Base-by-base conservation (phyloP, 2,888 invertebrate species). In the Eilema depressum region DNA sequence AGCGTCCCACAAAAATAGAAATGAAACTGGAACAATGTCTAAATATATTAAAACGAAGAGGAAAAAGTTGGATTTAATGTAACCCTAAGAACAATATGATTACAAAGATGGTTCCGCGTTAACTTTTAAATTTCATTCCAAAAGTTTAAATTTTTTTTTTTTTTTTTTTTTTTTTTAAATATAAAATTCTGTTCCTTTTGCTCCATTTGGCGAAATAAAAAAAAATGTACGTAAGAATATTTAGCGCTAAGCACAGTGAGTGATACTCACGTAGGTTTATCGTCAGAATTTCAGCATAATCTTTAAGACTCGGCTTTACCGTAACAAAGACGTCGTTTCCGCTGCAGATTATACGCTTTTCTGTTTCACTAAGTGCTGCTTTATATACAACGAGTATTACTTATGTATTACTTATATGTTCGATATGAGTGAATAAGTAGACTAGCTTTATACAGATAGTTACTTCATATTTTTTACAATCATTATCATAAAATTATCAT, bases 271-370 rank as follows among this genome's bases (percentile, higher is more conserved):
- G 78, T 62, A 72, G 81, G 80, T 83, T 86, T 85, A 85, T 85
- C 82, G 74, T 75, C 61, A 79, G 78, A 84, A 83, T 81, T 84
- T 85, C 79, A 75, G 73, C 79, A 80, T 87, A 87, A 87, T 88
- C 88, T 86, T 82, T 78, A 84, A 85, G 82, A 75, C 81, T 81
- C 77, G 69, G 78, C 81, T 84, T 82, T 83, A 74, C 79, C 75
- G 82, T 83, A 84, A 85, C 83, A 83, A 86, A 87, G 84, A 80
- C 81, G 80, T 77, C 81, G 83, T 85, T 84, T 83, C 81, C 83
- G 79, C 73, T 76, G 70, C 75, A 85, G 84, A 88, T 88, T 86
- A 87, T 81, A 80, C 70, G 67, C 59, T 68, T 69, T 75, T 77
- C 69, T 78, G 73, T 73, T 78, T 70, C 69, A 75, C 73, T 80